These are phyloP conservation scores for Aegithalos caudatus DNA, from an alignment of 2,113 vertebrate genomes.

Conservation along the genomic window DNA sequence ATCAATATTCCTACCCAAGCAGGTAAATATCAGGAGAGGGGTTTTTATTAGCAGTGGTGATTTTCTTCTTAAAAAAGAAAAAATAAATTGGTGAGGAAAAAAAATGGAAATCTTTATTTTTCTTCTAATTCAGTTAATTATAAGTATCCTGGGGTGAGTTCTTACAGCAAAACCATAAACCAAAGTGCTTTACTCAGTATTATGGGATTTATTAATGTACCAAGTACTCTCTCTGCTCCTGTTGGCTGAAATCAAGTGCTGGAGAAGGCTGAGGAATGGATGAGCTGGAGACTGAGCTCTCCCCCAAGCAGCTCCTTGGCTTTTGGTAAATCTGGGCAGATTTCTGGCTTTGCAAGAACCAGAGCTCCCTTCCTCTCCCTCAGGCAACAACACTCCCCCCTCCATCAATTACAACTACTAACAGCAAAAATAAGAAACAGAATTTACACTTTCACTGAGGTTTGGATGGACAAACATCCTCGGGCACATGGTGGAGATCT, in stretches of 20 bases:
- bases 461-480: not conserved
- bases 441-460: not conserved
- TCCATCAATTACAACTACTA: rapidly evolving
- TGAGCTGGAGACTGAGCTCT: not conserved
- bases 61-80: not conserved
- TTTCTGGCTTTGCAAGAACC: not conserved
- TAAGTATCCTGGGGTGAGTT: not conserved
- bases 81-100: not conserved
- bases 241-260: not conserved
- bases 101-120: not conserved
- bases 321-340: not conserved
- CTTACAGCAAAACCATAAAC: not conserved
- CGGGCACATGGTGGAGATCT: too few species aligned
- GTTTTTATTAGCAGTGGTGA: not conserved
- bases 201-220: not conserved
- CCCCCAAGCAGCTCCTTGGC: not conserved
- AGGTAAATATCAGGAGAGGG: not conserved
- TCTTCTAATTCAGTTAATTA: not conserved
- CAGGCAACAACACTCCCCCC: not conserved
- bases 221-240: not conserved
- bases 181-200: not conserved
- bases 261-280: not conserved
- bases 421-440: not conserved
- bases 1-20: not conserved
- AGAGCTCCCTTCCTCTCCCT: not conserved